Evolutionary conservation across 2,888 invertebrate species (phyloP).

Genomic region (Rugalucina vietnamica): DNA sequence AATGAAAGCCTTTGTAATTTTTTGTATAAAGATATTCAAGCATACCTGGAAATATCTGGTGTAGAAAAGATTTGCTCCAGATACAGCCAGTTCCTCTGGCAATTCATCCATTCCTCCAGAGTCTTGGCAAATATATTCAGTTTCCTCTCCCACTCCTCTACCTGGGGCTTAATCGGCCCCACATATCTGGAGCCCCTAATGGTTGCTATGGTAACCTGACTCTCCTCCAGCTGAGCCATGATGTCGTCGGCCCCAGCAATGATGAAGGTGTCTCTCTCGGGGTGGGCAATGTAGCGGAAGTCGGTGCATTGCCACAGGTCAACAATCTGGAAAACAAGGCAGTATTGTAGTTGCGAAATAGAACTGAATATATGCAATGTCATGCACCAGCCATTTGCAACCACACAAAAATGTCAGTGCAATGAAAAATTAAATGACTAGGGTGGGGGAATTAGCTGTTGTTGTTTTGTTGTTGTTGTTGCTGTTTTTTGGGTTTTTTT

Average conservation of each 20-base stretch:
- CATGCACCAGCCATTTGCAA: no score
- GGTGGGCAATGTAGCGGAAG: constrained; percentile 81
- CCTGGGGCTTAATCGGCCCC: constrained; percentile 81
- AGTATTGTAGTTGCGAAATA: background rate
- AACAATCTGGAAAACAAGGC: constrained; percentile 71
- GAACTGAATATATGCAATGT: background rate
- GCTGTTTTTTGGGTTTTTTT: no score
- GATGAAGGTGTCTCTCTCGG: constrained; percentile 80
- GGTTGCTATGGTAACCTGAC: constrained; percentile 83
- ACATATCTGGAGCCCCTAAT: constrained; percentile 83
- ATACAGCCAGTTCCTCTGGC: constrained; percentile 84
- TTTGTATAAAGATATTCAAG: no score
- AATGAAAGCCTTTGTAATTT: no score
- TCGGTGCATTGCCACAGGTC: constrained; percentile 82
- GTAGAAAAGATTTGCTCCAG: constrained; percentile 84
- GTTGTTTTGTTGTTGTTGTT: no score
- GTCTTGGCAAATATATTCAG: constrained; percentile 82
- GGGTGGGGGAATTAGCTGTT: no score
- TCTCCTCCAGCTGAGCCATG: constrained; percentile 83
- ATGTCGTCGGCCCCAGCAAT: constrained; percentile 83
- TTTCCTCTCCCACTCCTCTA: constrained; percentile 84
- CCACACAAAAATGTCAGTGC: no score
- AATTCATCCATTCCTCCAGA: constrained; percentile 83
- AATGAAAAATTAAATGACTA: no score
- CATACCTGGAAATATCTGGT: constrained; percentile 83